Evolutionary conservation across 2,113 vertebrate genomes (phyloP), one percentile per base, ranked within the genome.

Genomic region (Silurus asotus): DNA sequence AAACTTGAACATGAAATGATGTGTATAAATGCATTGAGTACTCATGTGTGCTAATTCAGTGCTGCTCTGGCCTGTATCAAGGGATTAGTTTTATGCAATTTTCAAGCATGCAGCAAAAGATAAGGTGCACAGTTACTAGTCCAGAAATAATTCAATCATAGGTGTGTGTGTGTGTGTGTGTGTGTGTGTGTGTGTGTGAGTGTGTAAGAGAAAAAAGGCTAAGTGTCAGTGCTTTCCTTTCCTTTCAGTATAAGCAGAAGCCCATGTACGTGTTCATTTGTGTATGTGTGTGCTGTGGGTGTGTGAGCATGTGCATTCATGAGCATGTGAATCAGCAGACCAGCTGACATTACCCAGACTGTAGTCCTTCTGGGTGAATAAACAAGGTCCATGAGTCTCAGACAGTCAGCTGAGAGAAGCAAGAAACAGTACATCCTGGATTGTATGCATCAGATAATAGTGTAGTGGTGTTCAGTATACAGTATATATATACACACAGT

Each of bases 121-220:
- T 0, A 9, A 37, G 9, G 77, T 67, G 28, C 37, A 77, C 37
- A 76, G 77, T 64, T 76, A 76, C 61, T 53, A 19, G 80, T 83
- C 75, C 69, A 81, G 81, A 86, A 87, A 84, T 81, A 49, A 65
- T 48, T 8, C 64, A 62, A 55, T 19, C 61, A 82, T 62, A 51
- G 28, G 1, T n/a, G 61, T 9, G 49, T 80, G 75, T 4, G 11
- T 61, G 74, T 48, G 15, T 64, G 75, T 85, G 76, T 86, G 59
- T 64, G 75, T 85, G 84, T n/a, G 61, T 84, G n/a, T 82, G 70
- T 87, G 86, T 56, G 70, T 51, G 70, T 45, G 77, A 23, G 53
- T 56, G 65, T 53, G 2, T 55, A 6, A 28, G 51, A 56, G 3
- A 56, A 13, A 56, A 17, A 28, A 5, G 61, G 53, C 17, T 5